These are phyloP conservation scores for Pyrrhia umbra DNA, from an alignment of 2,888 invertebrate species.

Conservation along the genomic window DNA sequence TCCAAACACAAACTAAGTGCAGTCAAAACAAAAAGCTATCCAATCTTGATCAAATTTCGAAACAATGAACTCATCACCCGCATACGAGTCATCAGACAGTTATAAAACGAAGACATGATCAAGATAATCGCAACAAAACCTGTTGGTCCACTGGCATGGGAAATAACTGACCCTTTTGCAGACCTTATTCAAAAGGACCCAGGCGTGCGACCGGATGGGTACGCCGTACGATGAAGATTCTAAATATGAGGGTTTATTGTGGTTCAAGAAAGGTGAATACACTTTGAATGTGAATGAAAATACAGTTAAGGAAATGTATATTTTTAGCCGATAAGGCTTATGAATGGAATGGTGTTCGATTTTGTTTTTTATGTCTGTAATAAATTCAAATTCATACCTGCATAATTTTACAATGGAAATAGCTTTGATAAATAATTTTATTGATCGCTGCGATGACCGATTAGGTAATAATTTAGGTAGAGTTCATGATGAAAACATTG, in stretches of 20 bases:
- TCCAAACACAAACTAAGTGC: not conserved
- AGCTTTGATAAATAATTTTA: too few species aligned
- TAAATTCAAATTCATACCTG: too few species aligned
- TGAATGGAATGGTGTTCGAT: not conserved
- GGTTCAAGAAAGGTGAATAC: slow-evolving; percentile 45
- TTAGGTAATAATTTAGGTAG: too few species aligned
- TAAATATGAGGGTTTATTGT: slow-evolving; percentile 49
- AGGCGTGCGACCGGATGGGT: slow-evolving; percentile 36
- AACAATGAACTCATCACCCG: slow-evolving; percentile 38
- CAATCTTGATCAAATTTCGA: slow-evolving; percentile 24
- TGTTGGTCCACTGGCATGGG: slow-evolving; percentile 39
- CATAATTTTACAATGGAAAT: too few species aligned
- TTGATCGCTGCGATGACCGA: too few species aligned
- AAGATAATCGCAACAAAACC: slow-evolving; percentile 42
- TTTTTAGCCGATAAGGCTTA: not conserved
- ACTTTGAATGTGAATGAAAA: slow-evolving; percentile 36
- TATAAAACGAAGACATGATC: slow-evolving; percentile 27
- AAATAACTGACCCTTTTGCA: slow-evolving; percentile 47
- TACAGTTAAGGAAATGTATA: slow-evolving; percentile 23
- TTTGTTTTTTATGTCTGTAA: too few species aligned
- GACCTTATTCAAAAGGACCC: slow-evolving; percentile 26
- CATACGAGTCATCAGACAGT: slow-evolving; percentile 41
- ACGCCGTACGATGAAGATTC: slow-evolving; percentile 15
- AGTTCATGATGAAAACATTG: too few species aligned
- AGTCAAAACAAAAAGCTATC: not conserved